Base-by-base conservation (phyloP, 1,140 invertebrate species). In the Zaprionus camerounensis region DNA sequence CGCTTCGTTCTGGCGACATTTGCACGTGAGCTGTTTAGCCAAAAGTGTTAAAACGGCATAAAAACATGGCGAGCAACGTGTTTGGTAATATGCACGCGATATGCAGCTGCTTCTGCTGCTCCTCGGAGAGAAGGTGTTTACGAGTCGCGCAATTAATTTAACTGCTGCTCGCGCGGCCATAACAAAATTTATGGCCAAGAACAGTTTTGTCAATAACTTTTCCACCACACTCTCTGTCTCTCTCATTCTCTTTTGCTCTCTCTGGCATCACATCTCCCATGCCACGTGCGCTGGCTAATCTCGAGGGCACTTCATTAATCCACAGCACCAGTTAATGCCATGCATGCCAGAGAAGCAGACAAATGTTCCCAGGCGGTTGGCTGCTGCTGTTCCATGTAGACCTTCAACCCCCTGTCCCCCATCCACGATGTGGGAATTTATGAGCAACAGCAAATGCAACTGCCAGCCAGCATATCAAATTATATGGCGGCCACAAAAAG, bases 181-280 rank as follows among this genome's bases (percentile, higher is more conserved):
- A 88, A 90, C 85, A 76, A 78, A 86, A 90, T 86, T 86, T 86
- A 90, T 80, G 82, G 38, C 76, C 86, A 91, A 91, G 79, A 90
- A 90, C 81, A 83, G 81, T 87, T 87, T 87, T 88, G 83, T 84
- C 83, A 87, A 87, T 87, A 87, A 87, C 83, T 87, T 88, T 88
- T 83, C 80, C 77, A 28, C 41, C 20, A 5, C 56, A 41, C 31
- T 41, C 22, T 9, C 31, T 55, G 17, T 15, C 63, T 12, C 22
- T 2, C 12, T 22, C 34, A 2, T 0, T 53, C 17, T 24, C 22
- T 3, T 5, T 5, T 20, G 7, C 4, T 17, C 11, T 12, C 12
- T 41, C 13, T 20, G 51, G 15, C n/a, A 2, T 12, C 11, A 15
- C 41, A 12, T 12, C 59, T 63, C 24, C 38, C 34, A 0, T 7